Evolutionary conservation across 2,888 invertebrate genomes (phyloP).

Genomic region (Erebia epiphron): DNA sequence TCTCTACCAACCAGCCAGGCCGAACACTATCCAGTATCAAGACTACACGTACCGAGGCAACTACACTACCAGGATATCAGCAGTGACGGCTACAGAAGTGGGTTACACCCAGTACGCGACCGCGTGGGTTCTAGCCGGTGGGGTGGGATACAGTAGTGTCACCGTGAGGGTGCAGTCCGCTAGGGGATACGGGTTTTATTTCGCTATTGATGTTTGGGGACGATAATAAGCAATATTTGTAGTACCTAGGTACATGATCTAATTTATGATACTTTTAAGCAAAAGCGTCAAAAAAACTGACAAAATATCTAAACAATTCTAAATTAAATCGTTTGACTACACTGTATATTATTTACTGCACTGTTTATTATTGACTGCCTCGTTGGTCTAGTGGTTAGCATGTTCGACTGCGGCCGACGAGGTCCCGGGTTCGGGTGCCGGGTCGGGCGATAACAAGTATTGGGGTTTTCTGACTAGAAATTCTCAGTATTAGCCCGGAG

Average conservation of each 20-base stretch:
- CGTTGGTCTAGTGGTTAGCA: no score
- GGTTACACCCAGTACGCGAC: conserved; percentile 60
- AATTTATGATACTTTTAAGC: neutral
- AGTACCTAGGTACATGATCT: neutral
- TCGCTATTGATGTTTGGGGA: conserved; percentile 63
- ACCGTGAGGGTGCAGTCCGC: conserved; percentile 59
- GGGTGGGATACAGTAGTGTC: conserved; percentile 53
- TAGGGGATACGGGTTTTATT: conserved; percentile 64
- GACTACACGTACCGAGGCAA: conserved; percentile 62
- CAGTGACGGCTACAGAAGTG: conserved; percentile 57
- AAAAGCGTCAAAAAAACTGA: neutral
- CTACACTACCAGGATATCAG: conserved; percentile 52
- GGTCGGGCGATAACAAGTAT: no score
- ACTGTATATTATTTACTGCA: no score
- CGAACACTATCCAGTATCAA: conserved; percentile 60
- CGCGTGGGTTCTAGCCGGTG: conserved; percentile 51
- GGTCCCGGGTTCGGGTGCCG: no score
- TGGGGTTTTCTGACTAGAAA: no score
- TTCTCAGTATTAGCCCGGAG: no score
- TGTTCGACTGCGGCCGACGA: no score
- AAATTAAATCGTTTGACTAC: no score
- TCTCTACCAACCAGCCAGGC: conserved; percentile 48
- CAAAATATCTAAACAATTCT: neutral
- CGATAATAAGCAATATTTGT: conserved; percentile 33
- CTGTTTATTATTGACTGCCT: no score